These are phyloP conservation scores for Sandelia bainsii DNA, from an alignment of 2,797 vertebrate species.

Conservation along the genomic window DNA sequence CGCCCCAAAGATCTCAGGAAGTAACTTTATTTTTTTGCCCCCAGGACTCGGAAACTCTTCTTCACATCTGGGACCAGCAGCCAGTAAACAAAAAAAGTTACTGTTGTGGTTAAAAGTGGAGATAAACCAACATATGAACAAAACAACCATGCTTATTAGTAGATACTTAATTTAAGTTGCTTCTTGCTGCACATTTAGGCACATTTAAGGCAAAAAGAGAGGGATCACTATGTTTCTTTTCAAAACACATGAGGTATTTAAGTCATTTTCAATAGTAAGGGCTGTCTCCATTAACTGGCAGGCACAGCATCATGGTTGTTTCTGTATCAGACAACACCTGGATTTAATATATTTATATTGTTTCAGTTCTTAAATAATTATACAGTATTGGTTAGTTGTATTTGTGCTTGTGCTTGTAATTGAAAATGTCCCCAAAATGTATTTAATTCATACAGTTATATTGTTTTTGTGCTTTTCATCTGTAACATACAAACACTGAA, in stretches of 20 bases:
- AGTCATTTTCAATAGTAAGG: too few relatives aligned
- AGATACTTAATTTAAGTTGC: too few relatives aligned
- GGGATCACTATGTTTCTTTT: too few relatives aligned
- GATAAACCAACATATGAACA: neutral
- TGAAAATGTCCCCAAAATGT: neutral
- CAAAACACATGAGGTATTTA: too few relatives aligned
- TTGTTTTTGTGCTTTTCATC: neutral
- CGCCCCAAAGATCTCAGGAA: constrained; percentile 67
- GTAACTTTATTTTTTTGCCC: constrained; percentile 11
- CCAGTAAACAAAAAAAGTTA: neutral
- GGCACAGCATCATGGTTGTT: neutral
- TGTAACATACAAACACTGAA: neutral
- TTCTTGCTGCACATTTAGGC: too few relatives aligned
- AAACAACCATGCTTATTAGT: neutral
- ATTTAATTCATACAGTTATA: neutral
- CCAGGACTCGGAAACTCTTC: neutral
- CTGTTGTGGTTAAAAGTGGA: neutral
- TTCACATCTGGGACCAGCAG: neutral
- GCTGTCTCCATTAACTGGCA: neutral
- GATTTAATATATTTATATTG: too few relatives aligned
- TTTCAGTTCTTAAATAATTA: too few relatives aligned
- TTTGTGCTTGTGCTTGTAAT: too few relatives aligned
- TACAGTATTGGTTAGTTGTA: too few relatives aligned
- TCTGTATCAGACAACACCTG: neutral
- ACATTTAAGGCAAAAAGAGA: too few relatives aligned